Base-by-base conservation (phyloP, 2,888 invertebrate species). In the Kuschelorhynchus macadamiae region DNA sequence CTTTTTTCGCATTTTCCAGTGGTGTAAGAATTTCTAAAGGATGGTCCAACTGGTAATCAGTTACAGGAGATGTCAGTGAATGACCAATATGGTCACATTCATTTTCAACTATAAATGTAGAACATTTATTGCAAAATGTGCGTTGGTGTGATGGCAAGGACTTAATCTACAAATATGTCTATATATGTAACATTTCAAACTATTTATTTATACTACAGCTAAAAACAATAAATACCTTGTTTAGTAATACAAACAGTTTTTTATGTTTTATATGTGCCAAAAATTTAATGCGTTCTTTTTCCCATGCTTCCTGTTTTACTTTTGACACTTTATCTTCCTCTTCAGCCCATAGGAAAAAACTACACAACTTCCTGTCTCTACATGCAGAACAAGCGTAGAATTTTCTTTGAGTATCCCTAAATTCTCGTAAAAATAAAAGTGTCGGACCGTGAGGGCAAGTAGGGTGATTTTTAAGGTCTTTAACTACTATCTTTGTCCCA, bases 331-430 rank as follows among this genome's bases (percentile, higher is more conserved):
- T 86, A 1, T 85, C 81, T 25, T 72, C 69, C 61, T 86, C 86
- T 72, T 87, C 85, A 64, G 85, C 84, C 78, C 83, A 84, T 20
- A 91, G 86, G 75, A 89, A 91, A 79, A 94, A 91, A 1, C 86
- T 85, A 78, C 96, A 96, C 8, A 90, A 87, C 78, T 92, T 92
- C 70, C 91, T 87, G 78, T 93, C 91, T 61, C 96, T 88, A 80
- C 92, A 93, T 0, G 94, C 92, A 0, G 96, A 90, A 82, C 96
- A 97, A 0, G 92, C 91, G 82, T 87, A 96, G 83, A 90, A 96
- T 72, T 86, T 85, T 36, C 86, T 85, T 57, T 86, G 84, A 17
- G 72, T 71, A 11, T 73, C 75, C 47, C 84, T 74, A 0, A 77
- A 64, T 44, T 75, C 64, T 70, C 82, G 81, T 17, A 89, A 88